phyloP scores from a whole-genome alignment of 2,888 invertebrate genomes.

The Hydraecia micacea region DNA sequence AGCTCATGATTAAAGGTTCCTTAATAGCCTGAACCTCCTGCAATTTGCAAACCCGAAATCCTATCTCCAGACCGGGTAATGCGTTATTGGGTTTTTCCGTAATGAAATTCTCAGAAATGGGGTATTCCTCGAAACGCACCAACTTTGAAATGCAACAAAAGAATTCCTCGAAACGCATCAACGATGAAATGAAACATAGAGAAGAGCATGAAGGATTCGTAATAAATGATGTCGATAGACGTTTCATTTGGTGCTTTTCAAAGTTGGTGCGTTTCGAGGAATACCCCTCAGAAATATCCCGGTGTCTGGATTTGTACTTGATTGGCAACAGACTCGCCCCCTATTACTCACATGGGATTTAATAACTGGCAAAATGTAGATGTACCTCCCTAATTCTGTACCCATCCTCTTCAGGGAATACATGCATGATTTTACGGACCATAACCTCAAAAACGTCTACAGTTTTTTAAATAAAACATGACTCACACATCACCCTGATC shows the following conservation, averaged over 20 bases:
- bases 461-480: conserved; percentile 4
- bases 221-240: too few relatives aligned
- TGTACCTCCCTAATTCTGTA: not conserved
- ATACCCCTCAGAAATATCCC: not conserved
- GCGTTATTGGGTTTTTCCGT: not conserved
- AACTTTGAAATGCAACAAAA: too few relatives aligned
- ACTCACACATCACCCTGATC: conserved; percentile 23
- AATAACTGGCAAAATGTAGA: not conserved
- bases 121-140: too few relatives aligned
- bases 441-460: not conserved
- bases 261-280: too few relatives aligned
- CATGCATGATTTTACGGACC: not conserved
- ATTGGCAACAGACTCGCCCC: not conserved
- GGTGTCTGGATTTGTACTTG: not conserved
- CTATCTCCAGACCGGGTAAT: not conserved
- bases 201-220: too few relatives aligned
- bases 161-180: too few relatives aligned
- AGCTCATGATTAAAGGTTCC: not conserved
- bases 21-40: not conserved
- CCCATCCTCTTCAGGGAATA: not conserved
- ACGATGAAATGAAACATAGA: too few relatives aligned
- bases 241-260: too few relatives aligned
- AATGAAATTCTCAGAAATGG: not conserved
- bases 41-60: not conserved
- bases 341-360: too few relatives aligned